Conservation (phyloP, 2,113 vertebrate genomes). For the Sardina pilchardus region DNA sequence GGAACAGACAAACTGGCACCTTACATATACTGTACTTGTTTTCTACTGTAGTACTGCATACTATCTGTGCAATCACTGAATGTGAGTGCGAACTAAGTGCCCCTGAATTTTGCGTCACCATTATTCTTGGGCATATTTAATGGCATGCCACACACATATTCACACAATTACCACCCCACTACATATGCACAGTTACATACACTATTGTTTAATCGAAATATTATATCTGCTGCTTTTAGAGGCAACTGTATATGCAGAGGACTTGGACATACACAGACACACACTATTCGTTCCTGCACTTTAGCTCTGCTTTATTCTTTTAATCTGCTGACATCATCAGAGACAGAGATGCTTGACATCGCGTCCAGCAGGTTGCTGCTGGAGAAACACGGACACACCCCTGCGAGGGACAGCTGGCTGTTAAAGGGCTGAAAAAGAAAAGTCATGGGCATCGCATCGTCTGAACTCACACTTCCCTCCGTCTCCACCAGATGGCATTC, state of each 20-base stretch:
- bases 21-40: neutral
- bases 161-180: neutral
- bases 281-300: neutral
- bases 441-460: neutral
- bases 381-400: neutral
- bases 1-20: neutral
- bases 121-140: neutral
- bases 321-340: conserved; percentile 37
- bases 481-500: neutral
- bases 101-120: neutral
- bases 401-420: conserved; percentile 2
- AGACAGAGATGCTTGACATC: conserved; percentile 35
- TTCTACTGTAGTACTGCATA: too few relatives aligned
- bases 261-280: conserved; percentile 12
- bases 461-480: neutral
- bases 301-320: neutral
- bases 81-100: neutral
- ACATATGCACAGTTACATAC: neutral
- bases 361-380: neutral
- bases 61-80: neutral
- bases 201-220: neutral
- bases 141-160: neutral
- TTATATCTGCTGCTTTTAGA: neutral
- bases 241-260: conserved; percentile 1
- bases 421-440: conserved; percentile 32